Percentiles rank a stretch among this genome's conserved stretches.
Conservation (phyloP, 2,888 invertebrate species). For the Eupithecia subumbrata region DNA sequence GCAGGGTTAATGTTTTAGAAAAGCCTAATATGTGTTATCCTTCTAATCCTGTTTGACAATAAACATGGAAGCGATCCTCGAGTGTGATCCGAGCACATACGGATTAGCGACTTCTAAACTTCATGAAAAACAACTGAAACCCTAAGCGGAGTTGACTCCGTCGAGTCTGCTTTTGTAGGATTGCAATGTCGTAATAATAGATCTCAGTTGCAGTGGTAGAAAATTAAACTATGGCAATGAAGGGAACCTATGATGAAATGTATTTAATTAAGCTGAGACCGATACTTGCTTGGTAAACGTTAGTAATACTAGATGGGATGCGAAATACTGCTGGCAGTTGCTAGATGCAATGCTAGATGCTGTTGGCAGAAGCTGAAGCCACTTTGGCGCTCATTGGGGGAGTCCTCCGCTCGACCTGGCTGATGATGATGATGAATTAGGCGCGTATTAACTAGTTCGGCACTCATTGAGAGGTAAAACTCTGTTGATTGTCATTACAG, state of each 20-base stretch:
- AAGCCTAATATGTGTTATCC: slow-evolving; percentile 67
- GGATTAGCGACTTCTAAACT: slow-evolving; percentile 62
- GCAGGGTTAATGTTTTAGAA: slow-evolving; percentile 70
- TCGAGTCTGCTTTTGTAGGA: slow-evolving; percentile 19
- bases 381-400: too few species aligned
- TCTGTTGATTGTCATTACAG: slow-evolving; percentile 72
- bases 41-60: slow-evolving; percentile 71
- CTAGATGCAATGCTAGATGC: too few species aligned
- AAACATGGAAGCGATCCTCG: slow-evolving; percentile 59
- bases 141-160: slow-evolving; percentile 20
- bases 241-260: background rate
- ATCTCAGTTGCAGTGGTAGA: background rate
- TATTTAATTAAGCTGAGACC: background rate
- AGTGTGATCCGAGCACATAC: slow-evolving; percentile 52
- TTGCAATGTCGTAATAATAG: background rate
- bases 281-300: too few species aligned
- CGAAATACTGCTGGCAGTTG: too few species aligned
- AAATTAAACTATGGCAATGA: background rate
- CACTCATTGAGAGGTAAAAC: slow-evolving; percentile 32
- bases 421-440: too few species aligned
- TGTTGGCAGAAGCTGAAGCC: too few species aligned
- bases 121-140: slow-evolving; percentile 52
- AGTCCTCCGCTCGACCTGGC: too few species aligned
- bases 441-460: too few species aligned
- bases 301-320: too few species aligned